These are phyloP conservation scores for Elephantulus edwardii DNA, from an alignment of 2,113 vertebrate species.

Conservation along the genomic window DNA sequence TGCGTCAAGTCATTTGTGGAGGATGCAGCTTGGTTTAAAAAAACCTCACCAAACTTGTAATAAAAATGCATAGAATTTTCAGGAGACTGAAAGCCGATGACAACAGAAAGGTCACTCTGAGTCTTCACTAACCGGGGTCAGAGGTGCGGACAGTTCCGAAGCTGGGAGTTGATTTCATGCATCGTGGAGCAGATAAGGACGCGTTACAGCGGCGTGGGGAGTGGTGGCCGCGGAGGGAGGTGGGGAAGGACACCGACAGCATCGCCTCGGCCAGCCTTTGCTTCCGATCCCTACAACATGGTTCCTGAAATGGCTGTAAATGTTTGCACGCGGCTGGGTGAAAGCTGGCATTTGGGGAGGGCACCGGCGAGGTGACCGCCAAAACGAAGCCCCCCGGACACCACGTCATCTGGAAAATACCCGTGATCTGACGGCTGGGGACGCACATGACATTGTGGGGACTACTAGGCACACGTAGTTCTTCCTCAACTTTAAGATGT, in stretches of 20 bases:
- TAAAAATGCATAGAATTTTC: slow-evolving; percentile 99
- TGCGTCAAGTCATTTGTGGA: slow-evolving; percentile 93
- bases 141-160: slow-evolving; percentile 92
- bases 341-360: slow-evolving; percentile 31
- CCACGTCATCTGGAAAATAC: slow-evolving; percentile 25
- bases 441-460: slow-evolving; percentile 62
- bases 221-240: slow-evolving; percentile 67
- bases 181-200: slow-evolving; percentile 99
- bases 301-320: slow-evolving; percentile 38
- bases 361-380: background rate
- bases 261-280: slow-evolving; percentile 63
- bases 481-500: slow-evolving; percentile 69
- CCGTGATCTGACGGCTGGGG: slow-evolving; percentile 60
- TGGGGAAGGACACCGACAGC: slow-evolving; percentile 68
- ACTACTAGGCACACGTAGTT: slow-evolving; percentile 65
- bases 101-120: slow-evolving; percentile 96
- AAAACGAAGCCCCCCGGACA: no score
- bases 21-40: slow-evolving; percentile 88
- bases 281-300: slow-evolving; percentile 64
- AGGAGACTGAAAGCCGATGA: slow-evolving; percentile 94
- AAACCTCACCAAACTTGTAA: slow-evolving; percentile 86
- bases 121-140: slow-evolving; percentile 90
- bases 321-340: no score
- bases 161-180: slow-evolving; percentile 97
- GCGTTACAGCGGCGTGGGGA: slow-evolving; percentile 84